Base-by-base conservation (phyloP, 2,797 vertebrate species). In the Typhlichthys eigenmanni region DNA sequence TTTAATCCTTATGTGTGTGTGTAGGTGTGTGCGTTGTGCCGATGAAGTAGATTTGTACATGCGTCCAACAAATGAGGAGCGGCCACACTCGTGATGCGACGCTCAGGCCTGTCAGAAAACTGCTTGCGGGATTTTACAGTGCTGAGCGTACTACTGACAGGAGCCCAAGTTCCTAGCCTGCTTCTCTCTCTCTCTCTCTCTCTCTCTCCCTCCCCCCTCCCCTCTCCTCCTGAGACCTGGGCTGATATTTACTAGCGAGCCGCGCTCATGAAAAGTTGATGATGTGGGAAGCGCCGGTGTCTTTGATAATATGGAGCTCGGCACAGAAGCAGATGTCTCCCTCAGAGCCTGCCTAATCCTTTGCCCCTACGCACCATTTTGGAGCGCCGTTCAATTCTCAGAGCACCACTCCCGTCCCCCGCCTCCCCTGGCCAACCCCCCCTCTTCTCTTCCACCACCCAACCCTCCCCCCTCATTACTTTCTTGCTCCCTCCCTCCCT, bases 241-340 rank as follows among this genome's bases (percentile, higher is more conserved):
- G 79, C 85, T 86, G 88, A 88, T 92, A 92, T 91, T 92, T 92
- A 90, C 89, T 87, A 90, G 87, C 75, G 87, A 85, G 83, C 61
- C 13, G 78, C 71, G 65, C 91, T 93, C 91, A 93, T 92, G 91
- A 93, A 92, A 93, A 89, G 84, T 93, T 93, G 92, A 93, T 93
- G 91, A 88, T 91, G 81, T 91, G 91, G 92, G 92, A 92, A 91
- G 82, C 74, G 76, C 91, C 83, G 88, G 85, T 80, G 91, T 90
- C 91, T 93, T 92, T 93, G 90, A 93, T 93, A 90, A 88, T 90
- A 78, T 70, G 74, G 78, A 85, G 85, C 88, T 87, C 80, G 88
- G 87, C 89, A 83, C 91, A 87, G 86, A 89, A 87, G 90, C 89
- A 93, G 91, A 93, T 91, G 92, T 92, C 89, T 91, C 93, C 89